Evolutionary conservation across 2,113 vertebrate species (phyloP).

Genomic region (Dendrocopos noguchii): DNA sequence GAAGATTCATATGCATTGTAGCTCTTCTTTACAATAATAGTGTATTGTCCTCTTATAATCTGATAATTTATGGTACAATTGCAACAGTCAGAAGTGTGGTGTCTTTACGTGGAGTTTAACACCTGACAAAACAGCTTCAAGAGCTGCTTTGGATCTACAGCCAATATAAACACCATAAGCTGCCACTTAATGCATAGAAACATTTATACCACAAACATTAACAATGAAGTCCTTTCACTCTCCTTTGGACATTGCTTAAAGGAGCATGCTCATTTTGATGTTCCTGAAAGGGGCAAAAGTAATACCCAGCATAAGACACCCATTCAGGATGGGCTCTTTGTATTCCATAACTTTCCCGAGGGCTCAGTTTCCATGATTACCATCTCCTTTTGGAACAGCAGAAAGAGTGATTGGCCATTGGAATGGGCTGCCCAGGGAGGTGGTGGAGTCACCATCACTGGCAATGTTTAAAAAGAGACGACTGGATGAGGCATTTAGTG

Average conservation of each 20-base stretch:
- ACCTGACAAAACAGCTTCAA: conserved; percentile 65
- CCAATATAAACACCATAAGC: conserved; percentile 38
- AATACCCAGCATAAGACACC: neutral
- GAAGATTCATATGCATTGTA: neutral
- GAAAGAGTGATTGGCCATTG: too few relatives aligned
- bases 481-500: too few relatives aligned
- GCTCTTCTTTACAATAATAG: neutral
- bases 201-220: conserved; percentile 33
- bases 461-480: too few relatives aligned
- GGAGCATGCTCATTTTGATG: neutral
- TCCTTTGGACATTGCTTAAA: neutral
- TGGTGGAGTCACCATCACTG: too few relatives aligned
- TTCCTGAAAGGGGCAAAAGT: neutral
- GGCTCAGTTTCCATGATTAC: neutral
- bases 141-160: conserved; percentile 49
- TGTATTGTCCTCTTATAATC: conserved; percentile 13
- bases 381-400: neutral
- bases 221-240: conserved; percentile 50
- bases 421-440: too few relatives aligned
- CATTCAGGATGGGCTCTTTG: neutral
- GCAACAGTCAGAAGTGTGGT: conserved; percentile 1
- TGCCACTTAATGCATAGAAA: conserved; percentile 46
- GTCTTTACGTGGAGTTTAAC: conserved; percentile 17
- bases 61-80: neutral
- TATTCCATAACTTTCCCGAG: neutral